phyloP scores from a whole-genome alignment of 2,888 invertebrate genomes.

The Dorcus parallelipipedus region DNA sequence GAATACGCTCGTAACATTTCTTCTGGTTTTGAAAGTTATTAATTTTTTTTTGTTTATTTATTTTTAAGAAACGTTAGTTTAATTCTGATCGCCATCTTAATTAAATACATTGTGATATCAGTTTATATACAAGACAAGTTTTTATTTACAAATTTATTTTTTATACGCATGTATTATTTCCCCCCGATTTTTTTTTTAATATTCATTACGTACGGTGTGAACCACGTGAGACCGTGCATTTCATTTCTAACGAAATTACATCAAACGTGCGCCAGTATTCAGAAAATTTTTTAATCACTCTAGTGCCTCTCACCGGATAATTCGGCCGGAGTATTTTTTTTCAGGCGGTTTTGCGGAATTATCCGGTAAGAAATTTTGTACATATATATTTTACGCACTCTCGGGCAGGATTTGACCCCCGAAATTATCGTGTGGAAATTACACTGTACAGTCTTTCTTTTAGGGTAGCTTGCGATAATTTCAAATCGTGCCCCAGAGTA shows the following conservation, averaged over 20 bases:
- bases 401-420: conserved; percentile 2
- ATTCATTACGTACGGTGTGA: not conserved
- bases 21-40: too few relatives aligned
- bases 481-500: conserved; percentile 1
- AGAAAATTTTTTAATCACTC: conserved; percentile 25
- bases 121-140: not conserved
- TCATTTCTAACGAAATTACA: conserved; percentile 14
- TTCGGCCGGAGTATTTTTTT: conserved; percentile 10
- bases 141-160: not conserved
- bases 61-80: too few relatives aligned
- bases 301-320: not conserved
- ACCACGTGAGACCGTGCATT: conserved; percentile 18
- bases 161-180: not conserved
- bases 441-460: conserved; percentile 10
- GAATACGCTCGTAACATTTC: too few relatives aligned
- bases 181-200: not conserved
- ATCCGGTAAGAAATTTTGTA: conserved; percentile 6
- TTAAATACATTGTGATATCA: too few relatives aligned
- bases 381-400: conserved; percentile 6
- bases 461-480: conserved; percentile 9
- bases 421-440: conserved; percentile 1
- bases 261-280: conserved; percentile 34
- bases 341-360: conserved; percentile 6
- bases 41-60: too few relatives aligned
- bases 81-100: too few relatives aligned